Evolutionary conservation across 2,797 vertebrate species (phyloP).

Genomic region (Diplodus puntazzo): DNA sequence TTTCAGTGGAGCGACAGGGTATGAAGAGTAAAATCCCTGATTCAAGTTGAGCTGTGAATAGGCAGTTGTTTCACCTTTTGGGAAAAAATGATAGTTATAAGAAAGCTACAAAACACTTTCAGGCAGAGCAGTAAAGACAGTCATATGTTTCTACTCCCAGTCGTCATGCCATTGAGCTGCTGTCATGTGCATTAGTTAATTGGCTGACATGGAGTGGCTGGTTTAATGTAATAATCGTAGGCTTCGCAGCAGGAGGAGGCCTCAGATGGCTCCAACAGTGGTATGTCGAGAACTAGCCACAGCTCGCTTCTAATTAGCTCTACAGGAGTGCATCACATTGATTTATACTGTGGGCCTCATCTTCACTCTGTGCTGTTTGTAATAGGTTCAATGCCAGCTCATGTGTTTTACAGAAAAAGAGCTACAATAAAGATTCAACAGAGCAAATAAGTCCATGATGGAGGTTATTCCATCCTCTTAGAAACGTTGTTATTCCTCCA

Average conservation of each 20-base stretch:
- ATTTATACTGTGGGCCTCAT: slow-evolving; percentile 16
- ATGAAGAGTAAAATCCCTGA: too few relatives aligned
- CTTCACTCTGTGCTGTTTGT: not conserved
- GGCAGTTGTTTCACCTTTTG: too few relatives aligned
- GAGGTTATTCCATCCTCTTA: not conserved
- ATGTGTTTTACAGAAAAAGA: not conserved
- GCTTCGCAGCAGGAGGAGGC: slow-evolving; percentile 10
- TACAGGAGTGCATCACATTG: slow-evolving; percentile 31
- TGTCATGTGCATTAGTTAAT: slow-evolving; percentile 31
- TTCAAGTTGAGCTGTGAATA: too few relatives aligned
- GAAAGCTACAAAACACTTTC: not conserved
- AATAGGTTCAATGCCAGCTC: not conserved
- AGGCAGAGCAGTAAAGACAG: too few relatives aligned
- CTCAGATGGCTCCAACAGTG: slow-evolving; percentile 7
- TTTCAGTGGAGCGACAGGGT: too few relatives aligned
- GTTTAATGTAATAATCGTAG: slow-evolving; percentile 24
- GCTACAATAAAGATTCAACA: not conserved
- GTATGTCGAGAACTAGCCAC: slow-evolving; percentile 19
- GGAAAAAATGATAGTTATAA: too few relatives aligned
- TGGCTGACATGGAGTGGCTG: slow-evolving; percentile 1
- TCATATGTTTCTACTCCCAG: not conserved
- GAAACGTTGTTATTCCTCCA: not conserved
- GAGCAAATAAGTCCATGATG: not conserved
- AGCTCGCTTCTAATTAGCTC: slow-evolving; percentile 28
- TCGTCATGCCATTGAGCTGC: not conserved